Evolutionary conservation across 1,140 invertebrate genomes (phyloP).

Genomic region (Calephelis nemesis): DNA sequence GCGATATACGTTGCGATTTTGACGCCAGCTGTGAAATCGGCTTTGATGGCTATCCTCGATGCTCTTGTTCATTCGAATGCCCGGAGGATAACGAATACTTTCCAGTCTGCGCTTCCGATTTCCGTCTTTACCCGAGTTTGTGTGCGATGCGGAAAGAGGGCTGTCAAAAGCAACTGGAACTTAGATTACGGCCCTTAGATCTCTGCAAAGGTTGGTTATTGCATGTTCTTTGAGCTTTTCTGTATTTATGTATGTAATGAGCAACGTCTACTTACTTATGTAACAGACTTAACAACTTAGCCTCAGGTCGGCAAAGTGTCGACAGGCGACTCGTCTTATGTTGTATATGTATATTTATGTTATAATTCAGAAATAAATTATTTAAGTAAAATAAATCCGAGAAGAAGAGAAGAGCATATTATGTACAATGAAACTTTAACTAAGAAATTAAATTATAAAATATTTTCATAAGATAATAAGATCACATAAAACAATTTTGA

Average conservation of each 20-base stretch:
- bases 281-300: not conserved
- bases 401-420: too few relatives aligned
- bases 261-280: too few relatives aligned
- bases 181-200: conserved; percentile 87
- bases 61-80: conserved; percentile 88
- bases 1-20: conserved; percentile 90
- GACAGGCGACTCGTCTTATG: too few relatives aligned
- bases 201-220: conserved; percentile 87
- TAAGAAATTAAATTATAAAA: too few relatives aligned
- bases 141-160: conserved; percentile 93
- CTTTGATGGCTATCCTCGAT: conserved; percentile 86
- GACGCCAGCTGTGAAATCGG: conserved; percentile 90
- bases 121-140: conserved; percentile 88
- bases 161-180: conserved; percentile 90
- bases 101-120: conserved; percentile 91
- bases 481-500: not conserved
- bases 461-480: not conserved
- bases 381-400: too few relatives aligned
- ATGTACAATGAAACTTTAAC: too few relatives aligned
- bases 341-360: too few relatives aligned
- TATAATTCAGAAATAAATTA: too few relatives aligned
- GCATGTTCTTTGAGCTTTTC: not conserved
- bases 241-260: not conserved
- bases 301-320: too few relatives aligned
- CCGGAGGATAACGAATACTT: conserved; percentile 80